Conservation (phyloP, 1,140 invertebrate species). For the Capitella teleta region DNA sequence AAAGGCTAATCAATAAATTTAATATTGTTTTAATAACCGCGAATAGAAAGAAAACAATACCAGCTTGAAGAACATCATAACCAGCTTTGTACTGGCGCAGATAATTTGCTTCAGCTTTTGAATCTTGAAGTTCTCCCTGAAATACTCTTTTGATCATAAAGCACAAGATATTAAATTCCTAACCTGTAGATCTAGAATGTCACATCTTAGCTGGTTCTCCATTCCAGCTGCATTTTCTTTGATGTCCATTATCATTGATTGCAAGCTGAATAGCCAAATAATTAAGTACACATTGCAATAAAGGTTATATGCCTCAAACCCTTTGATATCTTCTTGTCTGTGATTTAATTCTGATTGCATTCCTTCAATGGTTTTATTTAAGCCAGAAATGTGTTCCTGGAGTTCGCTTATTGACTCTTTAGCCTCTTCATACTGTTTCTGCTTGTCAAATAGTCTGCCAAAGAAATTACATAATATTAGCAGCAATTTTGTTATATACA, state of each 20-base stretch:
- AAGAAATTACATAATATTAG: neutral
- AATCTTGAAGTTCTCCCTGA: conserved; percentile 24
- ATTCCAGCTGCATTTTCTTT: neutral
- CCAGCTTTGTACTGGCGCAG: conserved; percentile 30
- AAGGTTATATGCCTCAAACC: neutral
- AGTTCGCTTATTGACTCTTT: conserved; percentile 18
- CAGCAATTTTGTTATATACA: neutral
- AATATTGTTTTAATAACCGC: no score
- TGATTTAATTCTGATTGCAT: conserved; percentile 18
- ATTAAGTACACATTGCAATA: neutral
- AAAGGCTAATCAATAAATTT: no score
- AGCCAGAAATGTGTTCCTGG: conserved; percentile 19
- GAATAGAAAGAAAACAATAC: conserved; percentile 20
- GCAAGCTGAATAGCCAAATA: neutral
- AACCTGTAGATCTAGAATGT: conserved; percentile 28
- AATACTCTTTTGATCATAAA: no score
- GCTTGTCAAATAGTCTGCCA: conserved; percentile 31
- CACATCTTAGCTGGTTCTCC: conserved; percentile 21
- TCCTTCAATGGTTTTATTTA: conserved; percentile 17
- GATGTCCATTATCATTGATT: neutral
- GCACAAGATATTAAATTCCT: neutral
- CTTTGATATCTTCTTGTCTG: conserved; percentile 17
- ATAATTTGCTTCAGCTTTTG: conserved; percentile 23
- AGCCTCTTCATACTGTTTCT: conserved; percentile 27
- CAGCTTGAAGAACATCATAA: conserved; percentile 33